Base-by-base conservation (phyloP, 2,113 vertebrate genomes). In the Saccopteryx bilineata region DNA sequence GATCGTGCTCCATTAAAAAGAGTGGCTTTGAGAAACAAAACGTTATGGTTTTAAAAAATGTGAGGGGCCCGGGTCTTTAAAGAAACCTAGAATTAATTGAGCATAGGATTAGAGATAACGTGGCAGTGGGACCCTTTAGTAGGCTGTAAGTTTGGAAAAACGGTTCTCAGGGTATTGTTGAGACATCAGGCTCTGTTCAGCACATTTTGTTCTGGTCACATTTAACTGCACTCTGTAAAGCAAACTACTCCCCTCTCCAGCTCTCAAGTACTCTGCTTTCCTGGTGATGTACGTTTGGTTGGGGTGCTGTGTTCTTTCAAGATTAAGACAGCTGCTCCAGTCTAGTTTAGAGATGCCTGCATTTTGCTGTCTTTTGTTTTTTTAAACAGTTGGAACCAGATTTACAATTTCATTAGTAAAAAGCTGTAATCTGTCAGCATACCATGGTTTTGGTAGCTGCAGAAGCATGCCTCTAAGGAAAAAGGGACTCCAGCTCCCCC, bases 321-420 rank as follows among this genome's bases (percentile, higher is more conserved):
- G 65, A 84, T 92, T 14, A 86, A 96, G 92, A 93, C 90, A 90
- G 87, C 52, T 69, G 28, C 63, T 90, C 50, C 75, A 23, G 9
- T 79, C 48, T 76, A 71, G 66, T 23, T 94, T 92, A 80, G 83
- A 93, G 54, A 90, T 63, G 87, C 50, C 81, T 88, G 65, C 31
- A 11, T 93, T 86, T 93, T 90, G 92, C 50, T 65, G 76, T 71
- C 61, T 66, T 96, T 90, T 84, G 6, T 81, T 66, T 71, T 81
- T 87, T 87, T 79, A 69, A 92, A 84, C 61, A 92, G n/a, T 60
- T 81, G 90, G 65, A 95, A 90, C 6, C 94, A 85, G 94, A 95
- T 94, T 92, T 96, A 92, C 24, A 85, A 80, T 93, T 95, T 90
- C 83, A 94, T 93, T 94, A 95, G 71, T 61, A 90, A 68, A 76